phyloP scores from a whole-genome alignment of 2,113 vertebrate species.

The Ancistrus triradiatus region DNA sequence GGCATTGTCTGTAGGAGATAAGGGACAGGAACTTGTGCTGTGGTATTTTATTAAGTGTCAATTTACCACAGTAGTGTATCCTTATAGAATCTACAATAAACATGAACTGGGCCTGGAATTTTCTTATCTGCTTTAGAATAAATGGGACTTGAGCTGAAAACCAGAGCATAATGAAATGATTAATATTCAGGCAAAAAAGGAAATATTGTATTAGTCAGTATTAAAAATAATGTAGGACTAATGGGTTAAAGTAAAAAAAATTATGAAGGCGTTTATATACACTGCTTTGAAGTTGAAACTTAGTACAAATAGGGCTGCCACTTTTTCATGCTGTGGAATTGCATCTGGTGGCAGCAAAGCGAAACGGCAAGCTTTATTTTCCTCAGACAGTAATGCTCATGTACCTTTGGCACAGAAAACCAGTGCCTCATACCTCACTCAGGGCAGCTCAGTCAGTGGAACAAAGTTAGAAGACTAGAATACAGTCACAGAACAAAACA shows the following conservation, averaged over 20 bases:
- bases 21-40: constrained; percentile 63
- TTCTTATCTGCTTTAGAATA: background rate
- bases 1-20: constrained; percentile 65
- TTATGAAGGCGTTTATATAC: background rate
- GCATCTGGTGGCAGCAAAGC: constrained; percentile 52
- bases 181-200: background rate
- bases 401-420: constrained; percentile 53
- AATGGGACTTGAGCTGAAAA: too few relatives aligned
- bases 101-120: background rate
- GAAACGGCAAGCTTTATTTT: constrained; percentile 52
- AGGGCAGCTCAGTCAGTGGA: constrained; percentile 52
- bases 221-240: background rate
- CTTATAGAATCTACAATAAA: background rate
- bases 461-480: constrained; percentile 55
- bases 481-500: constrained; percentile 52
- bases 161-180: too few relatives aligned
- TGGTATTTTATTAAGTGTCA: constrained; percentile 63
- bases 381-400: constrained; percentile 52
- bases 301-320: constrained; percentile 32
- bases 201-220: background rate
- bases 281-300: constrained; percentile 33
- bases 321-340: constrained; percentile 48
- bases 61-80: constrained; percentile 48
- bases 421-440: constrained; percentile 50
- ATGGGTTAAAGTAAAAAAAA: background rate